Evolutionary conservation across 2,888 invertebrate species (phyloP).

Genomic region (Ischnura elegans): DNA sequence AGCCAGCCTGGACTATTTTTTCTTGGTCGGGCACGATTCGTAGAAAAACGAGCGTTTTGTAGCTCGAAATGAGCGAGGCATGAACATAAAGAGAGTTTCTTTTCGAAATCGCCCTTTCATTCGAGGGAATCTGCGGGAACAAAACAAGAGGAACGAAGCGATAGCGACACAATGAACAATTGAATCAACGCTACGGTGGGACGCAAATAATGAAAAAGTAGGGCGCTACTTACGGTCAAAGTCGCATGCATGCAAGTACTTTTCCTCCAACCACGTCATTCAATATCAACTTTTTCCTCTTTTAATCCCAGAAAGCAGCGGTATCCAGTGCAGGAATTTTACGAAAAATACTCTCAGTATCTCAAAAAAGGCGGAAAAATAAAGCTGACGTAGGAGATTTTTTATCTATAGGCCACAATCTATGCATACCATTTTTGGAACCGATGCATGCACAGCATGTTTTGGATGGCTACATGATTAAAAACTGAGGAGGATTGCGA

Average conservation of each 20-base stretch:
- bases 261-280: neutral
- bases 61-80: neutral
- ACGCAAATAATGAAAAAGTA: neutral
- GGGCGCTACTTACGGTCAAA: neutral
- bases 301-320: neutral
- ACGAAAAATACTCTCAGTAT: neutral
- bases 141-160: neutral
- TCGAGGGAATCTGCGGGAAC: neutral
- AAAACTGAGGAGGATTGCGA: neutral
- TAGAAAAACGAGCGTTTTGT: neutral
- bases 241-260: neutral
- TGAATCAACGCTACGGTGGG: constrained; percentile 8
- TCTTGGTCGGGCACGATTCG: neutral
- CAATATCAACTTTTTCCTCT: neutral
- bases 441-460: neutral
- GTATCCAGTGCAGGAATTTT: neutral
- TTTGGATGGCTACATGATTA: neutral
- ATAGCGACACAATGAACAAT: constrained; percentile 50
- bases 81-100: neutral
- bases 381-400: neutral
- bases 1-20: constrained; percentile 10
- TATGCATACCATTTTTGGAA: too few species aligned
- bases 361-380: neutral
- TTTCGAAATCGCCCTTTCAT: neutral
- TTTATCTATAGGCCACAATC: neutral